A percentile compares a stretch with the other conserved stretches of the same genome.
These are phyloP conservation scores for Pollenia griseotomentosa DNA, from an alignment of 2,888 invertebrate genomes.

Conservation along the genomic window DNA sequence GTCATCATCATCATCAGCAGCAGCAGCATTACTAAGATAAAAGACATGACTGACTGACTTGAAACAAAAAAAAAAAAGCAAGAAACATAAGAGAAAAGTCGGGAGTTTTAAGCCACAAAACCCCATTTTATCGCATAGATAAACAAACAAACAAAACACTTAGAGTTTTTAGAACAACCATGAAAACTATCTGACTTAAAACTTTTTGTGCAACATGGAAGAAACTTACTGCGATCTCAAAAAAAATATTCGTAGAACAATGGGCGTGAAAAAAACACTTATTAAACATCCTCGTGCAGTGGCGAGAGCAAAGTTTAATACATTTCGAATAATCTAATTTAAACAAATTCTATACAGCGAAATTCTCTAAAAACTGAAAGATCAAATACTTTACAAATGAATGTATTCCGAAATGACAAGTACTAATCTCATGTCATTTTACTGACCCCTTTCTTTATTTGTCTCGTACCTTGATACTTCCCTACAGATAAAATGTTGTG, in stretches of 20 bases:
- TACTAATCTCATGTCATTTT: no score
- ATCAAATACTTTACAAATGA: no score
- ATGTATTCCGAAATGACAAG: no score
- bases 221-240: not conserved
- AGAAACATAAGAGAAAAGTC: not conserved
- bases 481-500: no score
- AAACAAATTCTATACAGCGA: no score
- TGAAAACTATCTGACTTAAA: slow-evolving; percentile 34
- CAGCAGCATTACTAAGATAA: slow-evolving; percentile 45
- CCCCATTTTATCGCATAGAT: slow-evolving; percentile 65
- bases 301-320: no score
- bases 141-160: slow-evolving; percentile 66
- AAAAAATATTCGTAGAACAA: slow-evolving; percentile 8
- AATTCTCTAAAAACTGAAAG: no score
- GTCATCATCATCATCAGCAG: slow-evolving; percentile 40
- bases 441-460: no score
- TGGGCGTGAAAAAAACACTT: not conserved
- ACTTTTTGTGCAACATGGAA: not conserved
- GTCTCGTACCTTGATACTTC: no score
- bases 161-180: slow-evolving; percentile 31
- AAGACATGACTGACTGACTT: slow-evolving; percentile 56
- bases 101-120: slow-evolving; percentile 67
- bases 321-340: no score
- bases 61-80: slow-evolving; percentile 11
- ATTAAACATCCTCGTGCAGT: no score